Base-by-base conservation (phyloP, 37 sponge, comb jelly and placozoan genomes). In the Bolinopsis microptera region DNA sequence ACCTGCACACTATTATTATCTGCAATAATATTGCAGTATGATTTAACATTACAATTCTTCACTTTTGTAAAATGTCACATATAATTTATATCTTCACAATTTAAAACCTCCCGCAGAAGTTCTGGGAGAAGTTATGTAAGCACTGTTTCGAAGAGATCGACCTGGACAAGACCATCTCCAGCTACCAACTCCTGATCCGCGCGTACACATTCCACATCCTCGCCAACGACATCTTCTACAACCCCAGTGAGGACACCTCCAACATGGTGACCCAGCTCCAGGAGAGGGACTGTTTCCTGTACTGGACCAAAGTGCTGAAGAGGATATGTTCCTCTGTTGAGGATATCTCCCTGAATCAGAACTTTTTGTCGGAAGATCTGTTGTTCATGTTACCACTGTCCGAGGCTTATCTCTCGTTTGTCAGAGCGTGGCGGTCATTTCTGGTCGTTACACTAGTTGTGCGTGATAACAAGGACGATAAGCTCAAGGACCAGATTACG, bases 151-250 rank as follows among this genome's bases (percentile, higher is more conserved):
- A 86, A 86, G 90, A 86, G 90, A 41, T 86, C 26, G 90, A 86
- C 90, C 61, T 86, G 30, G 90, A 86, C 26, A 86, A 86, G 61
- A 35, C 90, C 5, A n/a, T 86, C 8, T 86, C 90, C 26, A 86
- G 90, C 61, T 86, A 86, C 61, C 90, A 86, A 0, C 90, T 86
- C 30, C 61, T 41, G 27, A 86, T 86, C 41, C 41, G 90, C 37
- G 90, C 90, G 2, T 86, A 86, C 90, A 86, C 90, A 8, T 86
- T 86, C 90, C 90, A 86, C 61, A 86, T 86, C 90, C 61, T 86
- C 5, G 90, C 36, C 1, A 86, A 86, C 61, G 90, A 86, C 61
- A 28, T 86, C 28, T 86, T 41, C 90, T 41, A 40, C 61, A 23
- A 39, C 61, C 90, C 90, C 35, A 86, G 28, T 30, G 0, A 34